Base-by-base conservation (phyloP, 2,797 vertebrate genomes). In the Paratrypauchen microcephalus region DNA sequence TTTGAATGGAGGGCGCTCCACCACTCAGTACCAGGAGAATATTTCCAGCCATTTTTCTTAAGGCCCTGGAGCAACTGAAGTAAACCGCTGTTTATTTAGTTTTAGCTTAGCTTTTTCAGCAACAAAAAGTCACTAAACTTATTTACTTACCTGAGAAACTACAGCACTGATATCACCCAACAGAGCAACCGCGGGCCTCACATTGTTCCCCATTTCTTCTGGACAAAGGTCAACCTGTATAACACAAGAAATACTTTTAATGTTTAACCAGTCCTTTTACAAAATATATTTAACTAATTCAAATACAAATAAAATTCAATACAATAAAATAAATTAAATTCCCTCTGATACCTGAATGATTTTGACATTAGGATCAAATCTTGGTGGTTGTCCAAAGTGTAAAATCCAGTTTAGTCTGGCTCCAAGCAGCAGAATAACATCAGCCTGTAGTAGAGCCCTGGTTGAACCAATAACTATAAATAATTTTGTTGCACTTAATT, bases 351-450 rank as follows among this genome's bases (percentile, higher is more conserved):
- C 97, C 96, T 99, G 97, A 83, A 99, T 95, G 84, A 99, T 82
- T 81, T 97, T 97, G 45, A 98, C 95, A 81, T 95, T 74, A 13
- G 93, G 90, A 62, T 68, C 93, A 77, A 96, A 99, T 82, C 97
- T 92, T 15, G 97, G 97, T 39, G 97, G 95, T 58, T 96, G 92
- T 67, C 97, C 97, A 90, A 99, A 99, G 89, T 99, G 97, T 74
- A 99, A 91, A 76, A 99, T 98, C 97, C 97, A 99, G 67, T 99
- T 99, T 69, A 99, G 89, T 80, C 98, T 95, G 61, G 98, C 97
- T 76, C 97, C 98, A 69, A 99, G 85, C 69, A 99, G 91, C 78
- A 99, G 72, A 60, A 98, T 91, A 61, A 97, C 95, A 81, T 99
- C 97, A 65, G 96, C 95, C 86, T 94, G 89, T 23, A 94, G 94